phyloP scores from a whole-genome alignment of 2,797 vertebrate species.

The Petrocephalus sullivani region DNA sequence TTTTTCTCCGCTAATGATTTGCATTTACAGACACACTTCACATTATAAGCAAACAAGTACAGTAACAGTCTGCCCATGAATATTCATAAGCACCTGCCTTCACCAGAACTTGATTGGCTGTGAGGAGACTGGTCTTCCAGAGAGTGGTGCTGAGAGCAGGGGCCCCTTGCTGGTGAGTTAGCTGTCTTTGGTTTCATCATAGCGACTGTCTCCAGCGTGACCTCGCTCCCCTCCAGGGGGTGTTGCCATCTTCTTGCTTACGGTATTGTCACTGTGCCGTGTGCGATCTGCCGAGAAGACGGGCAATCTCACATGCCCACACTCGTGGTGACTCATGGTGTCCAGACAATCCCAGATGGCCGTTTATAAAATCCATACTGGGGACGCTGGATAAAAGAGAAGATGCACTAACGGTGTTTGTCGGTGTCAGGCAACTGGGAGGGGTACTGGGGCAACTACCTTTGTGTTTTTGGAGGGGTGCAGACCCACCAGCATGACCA shows the following conservation, averaged over 20 bases:
- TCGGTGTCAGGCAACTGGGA: background rate
- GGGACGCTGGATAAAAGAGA: background rate
- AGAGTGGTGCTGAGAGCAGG: background rate
- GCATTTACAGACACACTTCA: background rate
- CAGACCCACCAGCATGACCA: background rate
- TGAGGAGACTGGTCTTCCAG: background rate
- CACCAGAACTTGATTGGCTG: background rate
- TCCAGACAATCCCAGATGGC: slow-evolving; percentile 9
- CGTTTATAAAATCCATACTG: background rate
- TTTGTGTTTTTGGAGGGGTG: background rate
- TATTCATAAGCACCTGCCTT: slow-evolving; percentile 12
- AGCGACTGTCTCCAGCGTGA: background rate
- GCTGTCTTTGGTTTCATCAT: background rate
- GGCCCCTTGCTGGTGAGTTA: background rate
- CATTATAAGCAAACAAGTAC: background rate
- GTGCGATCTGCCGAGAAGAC: background rate
- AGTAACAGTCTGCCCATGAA: slow-evolving; percentile 7
- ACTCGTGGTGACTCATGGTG: background rate
- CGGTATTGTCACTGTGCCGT: background rate
- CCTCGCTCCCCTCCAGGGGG: background rate
- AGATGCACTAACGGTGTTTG: background rate
- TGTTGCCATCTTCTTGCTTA: background rate
- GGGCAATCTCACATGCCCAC: background rate
- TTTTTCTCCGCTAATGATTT: background rate
- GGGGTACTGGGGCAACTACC: background rate